Percentiles rank a stretch among this genome's conserved stretches.
Conservation (phyloP, 1,140 invertebrate genomes). For the Conus ventricosus region DNA sequence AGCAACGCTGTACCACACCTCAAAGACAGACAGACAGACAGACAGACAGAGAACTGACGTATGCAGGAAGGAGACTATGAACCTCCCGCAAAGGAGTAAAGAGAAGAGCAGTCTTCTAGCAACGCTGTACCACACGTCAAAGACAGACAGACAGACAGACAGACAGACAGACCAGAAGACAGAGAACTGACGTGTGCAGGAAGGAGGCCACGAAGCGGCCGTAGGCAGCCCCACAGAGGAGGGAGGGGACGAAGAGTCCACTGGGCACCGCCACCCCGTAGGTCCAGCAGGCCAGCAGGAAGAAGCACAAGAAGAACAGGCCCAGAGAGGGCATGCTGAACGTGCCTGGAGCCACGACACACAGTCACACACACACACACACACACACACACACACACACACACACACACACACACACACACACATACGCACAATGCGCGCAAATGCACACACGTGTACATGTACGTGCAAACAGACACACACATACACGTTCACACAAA, state of each 20-base stretch:
- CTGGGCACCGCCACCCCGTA: slow-evolving; percentile 95
- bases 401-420: no score
- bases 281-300: slow-evolving; percentile 91
- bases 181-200: slow-evolving; percentile 72
- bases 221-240: slow-evolving; percentile 97
- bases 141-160: not conserved
- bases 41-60: not conserved
- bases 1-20: no score
- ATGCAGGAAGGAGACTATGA: not conserved
- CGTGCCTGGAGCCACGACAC: slow-evolving; percentile 79
- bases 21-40: not conserved
- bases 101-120: no score
- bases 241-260: slow-evolving; percentile 95
- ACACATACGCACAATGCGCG: no score
- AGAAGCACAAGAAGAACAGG: slow-evolving; percentile 92
- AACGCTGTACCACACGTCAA: not conserved
- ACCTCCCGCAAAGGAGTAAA: no score
- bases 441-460: no score
- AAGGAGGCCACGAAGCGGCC: slow-evolving; percentile 87
- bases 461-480: no score
- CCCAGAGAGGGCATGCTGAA: slow-evolving; percentile 87
- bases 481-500: no score
- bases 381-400: no score
- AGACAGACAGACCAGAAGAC: not conserved
- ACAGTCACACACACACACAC: no score